Conservation (phyloP, 2,113 vertebrate genomes). For the Myxocyprinus asiaticus region DNA sequence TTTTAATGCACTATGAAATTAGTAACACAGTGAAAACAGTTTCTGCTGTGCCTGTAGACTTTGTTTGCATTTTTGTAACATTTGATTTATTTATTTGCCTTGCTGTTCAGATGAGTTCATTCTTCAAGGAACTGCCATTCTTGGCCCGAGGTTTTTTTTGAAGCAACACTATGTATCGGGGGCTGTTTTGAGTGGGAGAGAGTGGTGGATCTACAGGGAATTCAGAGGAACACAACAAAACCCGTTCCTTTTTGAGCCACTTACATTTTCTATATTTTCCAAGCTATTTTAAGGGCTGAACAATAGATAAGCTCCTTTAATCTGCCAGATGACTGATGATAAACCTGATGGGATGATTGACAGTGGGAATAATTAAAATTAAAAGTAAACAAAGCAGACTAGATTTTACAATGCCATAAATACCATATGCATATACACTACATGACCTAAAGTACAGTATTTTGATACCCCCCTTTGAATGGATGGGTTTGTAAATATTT, state of each 20-base stretch:
- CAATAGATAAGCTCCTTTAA: constrained; percentile 1
- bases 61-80: constrained; percentile 35
- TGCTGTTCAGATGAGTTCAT: constrained; percentile 44
- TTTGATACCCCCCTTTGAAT: no score
- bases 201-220: constrained; percentile 34
- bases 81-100: constrained; percentile 49
- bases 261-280: constrained; percentile 11
- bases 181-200: constrained; percentile 40
- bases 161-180: constrained; percentile 35
- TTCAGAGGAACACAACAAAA: constrained; percentile 33
- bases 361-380: no score
- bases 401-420: no score
- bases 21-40: not conserved
- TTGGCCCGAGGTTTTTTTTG: constrained; percentile 48
- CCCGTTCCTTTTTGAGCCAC: not conserved
- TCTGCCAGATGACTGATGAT: not conserved
- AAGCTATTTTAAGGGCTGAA: constrained; percentile 3
- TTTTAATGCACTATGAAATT: constrained; percentile 27
- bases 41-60: constrained; percentile 10
- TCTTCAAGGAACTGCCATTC: constrained; percentile 56
- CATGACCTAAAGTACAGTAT: no score
- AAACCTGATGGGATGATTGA: not conserved
- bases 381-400: no score
- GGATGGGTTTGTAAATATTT: no score
- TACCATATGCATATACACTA: no score